Conservation (phyloP, 2,113 vertebrate genomes). For the Pampusana beccarii region DNA sequence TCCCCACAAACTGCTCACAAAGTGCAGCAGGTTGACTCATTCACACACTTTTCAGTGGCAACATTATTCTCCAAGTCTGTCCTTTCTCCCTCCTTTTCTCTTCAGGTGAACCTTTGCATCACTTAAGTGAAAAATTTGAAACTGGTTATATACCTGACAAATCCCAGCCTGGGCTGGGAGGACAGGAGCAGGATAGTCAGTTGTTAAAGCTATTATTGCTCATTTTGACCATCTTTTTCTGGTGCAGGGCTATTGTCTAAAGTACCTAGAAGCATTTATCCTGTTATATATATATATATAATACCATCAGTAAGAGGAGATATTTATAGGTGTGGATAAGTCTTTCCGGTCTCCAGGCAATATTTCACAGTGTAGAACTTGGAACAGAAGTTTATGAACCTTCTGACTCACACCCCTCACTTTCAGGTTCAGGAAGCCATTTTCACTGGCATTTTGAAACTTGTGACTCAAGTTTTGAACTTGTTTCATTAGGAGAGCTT, state of each 20-base stretch:
- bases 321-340: conserved; percentile 1
- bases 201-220: neutral
- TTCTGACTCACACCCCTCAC: neutral
- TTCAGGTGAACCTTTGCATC: neutral
- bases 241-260: neutral
- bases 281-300: neutral
- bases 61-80: neutral
- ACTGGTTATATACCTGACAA: neutral
- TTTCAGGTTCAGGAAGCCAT: neutral
- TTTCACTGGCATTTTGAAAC: neutral
- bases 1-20: neutral
- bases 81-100: neutral
- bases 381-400: conserved; percentile 1
- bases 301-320: neutral
- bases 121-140: neutral
- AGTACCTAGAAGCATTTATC: neutral
- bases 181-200: neutral
- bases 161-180: neutral
- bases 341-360: neutral
- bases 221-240: neutral
- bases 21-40: neutral
- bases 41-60: neutral
- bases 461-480: neutral
- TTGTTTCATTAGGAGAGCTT: neutral
- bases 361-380: neutral